Evolutionary conservation across 1,140 invertebrate genomes (phyloP), one percentile per base, ranked within the genome.

Genomic region (Caenorhabditis tropicalis): DNA sequence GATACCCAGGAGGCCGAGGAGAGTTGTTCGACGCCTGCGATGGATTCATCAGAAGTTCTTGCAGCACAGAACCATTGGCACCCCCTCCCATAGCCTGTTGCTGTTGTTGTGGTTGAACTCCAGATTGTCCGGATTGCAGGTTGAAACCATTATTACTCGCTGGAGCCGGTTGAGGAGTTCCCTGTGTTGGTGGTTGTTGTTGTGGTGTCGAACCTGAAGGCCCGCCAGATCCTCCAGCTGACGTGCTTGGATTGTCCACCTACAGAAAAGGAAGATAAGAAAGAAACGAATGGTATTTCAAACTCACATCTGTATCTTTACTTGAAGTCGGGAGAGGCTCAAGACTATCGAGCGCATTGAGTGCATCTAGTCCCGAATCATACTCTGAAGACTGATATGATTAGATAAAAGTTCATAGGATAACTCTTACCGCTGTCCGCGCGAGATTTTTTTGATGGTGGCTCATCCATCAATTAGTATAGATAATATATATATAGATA

Each of bases 11-110:
- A 6, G 49, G 60, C 43, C 82, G 29, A 31, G 83, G 74, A 79
- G 65, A 65, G 39, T 84, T 39, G 27, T 51, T 51, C n/a, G 48
- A 33, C 9, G 74, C 39, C 51, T 82, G 82, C 74, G 82, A 49
- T n/a, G 39, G 82, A 43, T 84, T 65, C 83, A 84, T 84, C 19
- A 84, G 27, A 19, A 84, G 83, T 36, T 84, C 83, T 39, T 74
- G 82, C 6, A 83, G 31, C 10, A 70, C 82, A 31, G 43, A 53
- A 10, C 48, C 79, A 53, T 81, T 81, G 29, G 36, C 65, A 21
- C 36, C 65, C 10, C 65, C 65, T n/a, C 33, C 33, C 51, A 36
- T 51, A 2, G 4, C 21, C 79, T 81, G 79, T 49, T 7, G 74
- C 21, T 46, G 74, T 33, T 79, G 74, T 39, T 81, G 79, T 21